A percentile compares a stretch with the other conserved stretches of the same genome.
Conservation (phyloP, 2,797 vertebrate genomes). For the Chiloscyllium punctatum region DNA sequence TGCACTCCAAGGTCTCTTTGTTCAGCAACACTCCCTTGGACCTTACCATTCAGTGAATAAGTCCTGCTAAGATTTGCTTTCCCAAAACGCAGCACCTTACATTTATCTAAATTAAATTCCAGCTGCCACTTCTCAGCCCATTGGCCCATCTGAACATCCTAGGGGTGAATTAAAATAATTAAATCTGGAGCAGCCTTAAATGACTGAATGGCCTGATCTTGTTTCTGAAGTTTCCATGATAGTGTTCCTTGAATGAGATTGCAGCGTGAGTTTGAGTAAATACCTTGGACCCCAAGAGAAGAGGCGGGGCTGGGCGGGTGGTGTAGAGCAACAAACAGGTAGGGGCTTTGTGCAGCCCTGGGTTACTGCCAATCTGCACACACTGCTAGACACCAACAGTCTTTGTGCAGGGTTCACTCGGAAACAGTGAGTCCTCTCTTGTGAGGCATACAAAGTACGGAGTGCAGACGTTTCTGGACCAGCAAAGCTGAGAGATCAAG, state of each 20-base stretch:
- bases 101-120: too few relatives aligned
- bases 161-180: too few relatives aligned
- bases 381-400: neutral
- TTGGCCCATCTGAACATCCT: too few relatives aligned
- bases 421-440: neutral
- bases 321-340: neutral
- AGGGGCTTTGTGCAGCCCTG: neutral
- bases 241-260: neutral
- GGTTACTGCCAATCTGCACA: neutral
- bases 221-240: too few relatives aligned
- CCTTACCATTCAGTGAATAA: too few relatives aligned
- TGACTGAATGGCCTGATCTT: neutral
- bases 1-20: too few relatives aligned
- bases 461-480: neutral
- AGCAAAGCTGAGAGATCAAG: neutral
- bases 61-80: too few relatives aligned
- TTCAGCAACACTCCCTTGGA: too few relatives aligned
- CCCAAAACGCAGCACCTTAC: too few relatives aligned
- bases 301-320: neutral
- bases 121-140: too few relatives aligned
- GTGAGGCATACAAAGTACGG: neutral
- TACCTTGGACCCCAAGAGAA: neutral
- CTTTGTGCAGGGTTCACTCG: neutral
- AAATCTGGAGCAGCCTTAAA: neutral
- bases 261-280: neutral